phyloP scores from a whole-genome alignment of 2,113 vertebrate genomes.

The Scalopus aquaticus region DNA sequence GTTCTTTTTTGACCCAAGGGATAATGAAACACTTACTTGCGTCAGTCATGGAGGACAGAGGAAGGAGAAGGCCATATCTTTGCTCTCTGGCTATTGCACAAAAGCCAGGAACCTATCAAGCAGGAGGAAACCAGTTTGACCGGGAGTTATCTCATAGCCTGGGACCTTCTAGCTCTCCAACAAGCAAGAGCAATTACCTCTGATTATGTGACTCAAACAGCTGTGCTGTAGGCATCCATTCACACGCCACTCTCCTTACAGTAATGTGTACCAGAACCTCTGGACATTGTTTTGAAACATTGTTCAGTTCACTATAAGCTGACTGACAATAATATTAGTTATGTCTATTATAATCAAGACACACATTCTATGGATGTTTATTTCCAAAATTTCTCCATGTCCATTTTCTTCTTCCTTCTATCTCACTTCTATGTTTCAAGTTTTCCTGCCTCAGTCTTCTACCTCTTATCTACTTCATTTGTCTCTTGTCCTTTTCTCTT shows the following conservation, averaged over 20 bases:
- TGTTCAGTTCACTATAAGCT: neutral
- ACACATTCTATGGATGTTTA: neutral
- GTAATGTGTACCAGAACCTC: neutral
- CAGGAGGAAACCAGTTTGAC: neutral
- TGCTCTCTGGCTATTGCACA: neutral
- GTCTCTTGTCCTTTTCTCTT: slow-evolving; percentile 74
- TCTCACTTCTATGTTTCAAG: slow-evolving; percentile 70
- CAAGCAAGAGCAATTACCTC: neutral
- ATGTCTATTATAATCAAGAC: neutral
- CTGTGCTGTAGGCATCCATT: neutral
- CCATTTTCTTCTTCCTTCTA: slow-evolving; percentile 43
- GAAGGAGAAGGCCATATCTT: neutral
- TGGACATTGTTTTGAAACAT: neutral
- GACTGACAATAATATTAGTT: neutral
- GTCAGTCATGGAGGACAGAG: neutral
- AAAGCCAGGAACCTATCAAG: neutral
- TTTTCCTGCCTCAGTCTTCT: slow-evolving; percentile 68
- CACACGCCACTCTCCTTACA: neutral
- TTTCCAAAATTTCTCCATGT: slow-evolving; percentile 44
- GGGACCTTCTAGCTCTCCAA: neutral
- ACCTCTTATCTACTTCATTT: slow-evolving; percentile 68
- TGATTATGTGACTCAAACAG: neutral
- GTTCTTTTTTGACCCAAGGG: slow-evolving; percentile 30
- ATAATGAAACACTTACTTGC: slow-evolving; percentile 33
- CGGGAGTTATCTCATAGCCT: neutral